Conservation (phyloP, 1,140 invertebrate genomes). For the Eciton burchellii region DNA sequence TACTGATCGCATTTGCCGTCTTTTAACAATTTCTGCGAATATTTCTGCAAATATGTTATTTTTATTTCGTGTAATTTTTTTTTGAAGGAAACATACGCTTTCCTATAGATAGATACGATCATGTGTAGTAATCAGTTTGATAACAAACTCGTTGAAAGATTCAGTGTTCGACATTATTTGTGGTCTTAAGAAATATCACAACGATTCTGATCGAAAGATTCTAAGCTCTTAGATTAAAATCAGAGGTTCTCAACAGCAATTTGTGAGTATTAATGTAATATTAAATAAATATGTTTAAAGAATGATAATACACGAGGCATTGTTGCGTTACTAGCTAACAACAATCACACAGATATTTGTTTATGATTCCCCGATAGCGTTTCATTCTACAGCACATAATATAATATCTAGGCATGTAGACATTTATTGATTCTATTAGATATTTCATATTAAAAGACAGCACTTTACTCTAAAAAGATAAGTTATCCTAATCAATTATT, state of each 20-base stretch:
- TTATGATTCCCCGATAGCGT: conserved; percentile 32
- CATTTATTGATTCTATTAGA: not conserved
- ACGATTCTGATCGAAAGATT: not conserved
- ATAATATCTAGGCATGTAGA: not conserved
- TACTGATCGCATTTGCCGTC: too few relatives aligned
- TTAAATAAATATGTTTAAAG: not conserved
- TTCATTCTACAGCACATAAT: not conserved
- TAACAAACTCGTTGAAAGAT: not conserved
- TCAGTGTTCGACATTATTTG: not conserved
- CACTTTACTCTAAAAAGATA: conserved; percentile 7
- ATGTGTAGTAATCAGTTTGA: not conserved
- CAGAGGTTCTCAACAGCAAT: not conserved
- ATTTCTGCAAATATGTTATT: too few relatives aligned
- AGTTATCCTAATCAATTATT: not conserved
- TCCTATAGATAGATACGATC: not conserved
- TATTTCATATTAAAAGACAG: not conserved
- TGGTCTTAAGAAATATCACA: not conserved
- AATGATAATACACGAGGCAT: not conserved
- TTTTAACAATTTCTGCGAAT: too few relatives aligned
- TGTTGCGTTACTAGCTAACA: too few relatives aligned
- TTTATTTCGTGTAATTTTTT: too few relatives aligned
- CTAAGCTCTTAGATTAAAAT: not conserved
- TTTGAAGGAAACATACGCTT: not conserved
- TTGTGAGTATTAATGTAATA: not conserved
- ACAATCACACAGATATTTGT: not conserved